phyloP scores from a whole-genome alignment of 2,888 invertebrate species.

The Perizoma affinitatum region DNA sequence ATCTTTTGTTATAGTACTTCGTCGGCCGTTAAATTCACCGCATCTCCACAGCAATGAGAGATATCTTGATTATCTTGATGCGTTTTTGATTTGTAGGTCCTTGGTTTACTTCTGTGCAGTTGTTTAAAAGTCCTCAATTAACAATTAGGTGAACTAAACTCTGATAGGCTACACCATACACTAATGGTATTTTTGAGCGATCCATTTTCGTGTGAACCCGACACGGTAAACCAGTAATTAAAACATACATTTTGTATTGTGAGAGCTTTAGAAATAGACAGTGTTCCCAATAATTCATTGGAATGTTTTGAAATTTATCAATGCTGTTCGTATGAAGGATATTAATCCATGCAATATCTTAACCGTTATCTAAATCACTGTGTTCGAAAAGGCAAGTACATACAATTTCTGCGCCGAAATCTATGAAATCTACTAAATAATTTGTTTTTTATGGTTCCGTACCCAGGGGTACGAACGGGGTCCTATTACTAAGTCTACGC shows the following conservation, averaged over 20 bases:
- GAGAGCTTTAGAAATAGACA: constrained; percentile 21
- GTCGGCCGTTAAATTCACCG: constrained; percentile 60
- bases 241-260: constrained; percentile 45
- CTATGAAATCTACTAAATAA: no score
- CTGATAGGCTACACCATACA: constrained; percentile 16
- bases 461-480: no score
- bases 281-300: constrained; percentile 43
- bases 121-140: constrained; percentile 34
- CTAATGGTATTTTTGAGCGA: constrained; percentile 12
- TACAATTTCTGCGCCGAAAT: no score
- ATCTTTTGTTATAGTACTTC: constrained; percentile 44
- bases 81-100: constrained; percentile 63
- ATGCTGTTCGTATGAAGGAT: constrained; percentile 46
- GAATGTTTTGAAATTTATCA: constrained; percentile 58
- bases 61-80: constrained; percentile 57
- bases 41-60: constrained; percentile 46
- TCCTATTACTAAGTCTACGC: no score
- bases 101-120: constrained; percentile 48
- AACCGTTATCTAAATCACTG: constrained; percentile 37
- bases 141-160: constrained; percentile 30
- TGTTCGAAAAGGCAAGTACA: not conserved
- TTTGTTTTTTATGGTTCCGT: no score
- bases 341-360: constrained; percentile 47
- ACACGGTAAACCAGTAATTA: constrained; percentile 35
- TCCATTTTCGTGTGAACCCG: constrained; percentile 8